These are phyloP conservation scores for Motacilla alba DNA, from an alignment of 2,113 vertebrate species.

Conservation along the genomic window DNA sequence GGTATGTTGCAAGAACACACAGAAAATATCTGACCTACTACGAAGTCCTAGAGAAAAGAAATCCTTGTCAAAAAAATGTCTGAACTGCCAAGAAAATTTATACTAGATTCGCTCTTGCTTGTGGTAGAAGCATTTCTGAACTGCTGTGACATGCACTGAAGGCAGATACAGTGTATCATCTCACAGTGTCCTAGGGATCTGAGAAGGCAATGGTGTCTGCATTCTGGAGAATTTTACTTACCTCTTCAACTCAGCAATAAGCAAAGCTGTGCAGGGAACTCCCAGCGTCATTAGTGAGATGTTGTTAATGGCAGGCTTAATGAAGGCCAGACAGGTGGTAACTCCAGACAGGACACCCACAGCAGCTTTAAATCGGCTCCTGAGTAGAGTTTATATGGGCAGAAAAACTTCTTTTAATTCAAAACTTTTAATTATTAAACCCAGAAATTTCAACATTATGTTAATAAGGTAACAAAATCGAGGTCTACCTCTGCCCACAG, in stretches of 20 bases:
- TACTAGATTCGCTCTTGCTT: background rate
- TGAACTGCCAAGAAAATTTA: background rate
- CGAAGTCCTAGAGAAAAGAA: background rate
- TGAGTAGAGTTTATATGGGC: slow-evolving; percentile 2
- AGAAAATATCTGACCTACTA: background rate
- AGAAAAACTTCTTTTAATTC: background rate
- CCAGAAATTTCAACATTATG: background rate
- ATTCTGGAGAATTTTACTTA: slow-evolving; percentile 43
- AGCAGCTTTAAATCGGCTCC: slow-evolving; percentile 92
- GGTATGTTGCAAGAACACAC: background rate
- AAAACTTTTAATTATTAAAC: background rate
- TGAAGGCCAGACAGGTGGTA: slow-evolving; percentile 90
- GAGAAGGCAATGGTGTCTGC: background rate
- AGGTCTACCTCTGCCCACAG: background rate
- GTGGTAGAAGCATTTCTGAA: background rate
- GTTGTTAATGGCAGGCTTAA: slow-evolving; percentile 94
- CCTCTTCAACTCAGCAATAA: slow-evolving; percentile 93
- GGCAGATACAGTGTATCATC: background rate
- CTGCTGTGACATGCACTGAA: background rate
- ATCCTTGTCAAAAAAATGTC: background rate
- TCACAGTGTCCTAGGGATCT: accelerated
- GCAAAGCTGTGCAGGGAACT: slow-evolving; percentile 88
- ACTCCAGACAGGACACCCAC: slow-evolving; percentile 90
- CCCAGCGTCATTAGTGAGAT: slow-evolving; percentile 93
- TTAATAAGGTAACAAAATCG: background rate